Conservation (phyloP, 2,888 invertebrate genomes). For the Schizaphis graminum region DNA sequence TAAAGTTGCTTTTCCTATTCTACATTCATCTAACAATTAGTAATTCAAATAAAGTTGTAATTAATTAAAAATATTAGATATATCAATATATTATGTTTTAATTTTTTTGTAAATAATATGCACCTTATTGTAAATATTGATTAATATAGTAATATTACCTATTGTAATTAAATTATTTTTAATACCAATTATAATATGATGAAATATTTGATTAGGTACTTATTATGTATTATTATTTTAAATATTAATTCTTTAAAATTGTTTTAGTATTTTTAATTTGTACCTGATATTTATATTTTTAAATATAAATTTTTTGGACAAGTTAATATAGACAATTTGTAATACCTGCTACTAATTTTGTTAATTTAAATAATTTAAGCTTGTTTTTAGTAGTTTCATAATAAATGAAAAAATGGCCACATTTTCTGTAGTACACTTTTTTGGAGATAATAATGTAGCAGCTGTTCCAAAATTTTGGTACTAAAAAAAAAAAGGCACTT, state of each 20-base stretch:
- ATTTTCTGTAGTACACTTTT: background rate
- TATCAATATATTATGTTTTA: too few species aligned
- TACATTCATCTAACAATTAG: constrained; percentile 5
- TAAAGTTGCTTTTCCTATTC: background rate
- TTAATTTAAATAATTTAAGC: background rate
- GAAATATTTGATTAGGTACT: background rate
- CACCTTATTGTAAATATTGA: background rate
- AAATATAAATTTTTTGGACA: too few species aligned
- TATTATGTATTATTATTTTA: background rate
- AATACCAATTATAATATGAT: background rate
- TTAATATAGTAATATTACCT: too few species aligned
- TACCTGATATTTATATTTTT: background rate
- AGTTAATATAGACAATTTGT: too few species aligned
- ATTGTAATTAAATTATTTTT: background rate
- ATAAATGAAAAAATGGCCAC: background rate
- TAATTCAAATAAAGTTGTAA: background rate
- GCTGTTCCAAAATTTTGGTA: background rate
- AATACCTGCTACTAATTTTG: background rate
- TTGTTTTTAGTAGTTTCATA: too few species aligned
- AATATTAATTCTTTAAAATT: background rate
- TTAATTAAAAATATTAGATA: background rate
- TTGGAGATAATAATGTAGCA: background rate
- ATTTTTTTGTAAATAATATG: background rate
- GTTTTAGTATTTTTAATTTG: background rate
- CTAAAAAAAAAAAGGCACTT: background rate